Evolutionary conservation across 2,888 invertebrate species (phyloP).

Genomic region (Diaprepes abbreviatus): DNA sequence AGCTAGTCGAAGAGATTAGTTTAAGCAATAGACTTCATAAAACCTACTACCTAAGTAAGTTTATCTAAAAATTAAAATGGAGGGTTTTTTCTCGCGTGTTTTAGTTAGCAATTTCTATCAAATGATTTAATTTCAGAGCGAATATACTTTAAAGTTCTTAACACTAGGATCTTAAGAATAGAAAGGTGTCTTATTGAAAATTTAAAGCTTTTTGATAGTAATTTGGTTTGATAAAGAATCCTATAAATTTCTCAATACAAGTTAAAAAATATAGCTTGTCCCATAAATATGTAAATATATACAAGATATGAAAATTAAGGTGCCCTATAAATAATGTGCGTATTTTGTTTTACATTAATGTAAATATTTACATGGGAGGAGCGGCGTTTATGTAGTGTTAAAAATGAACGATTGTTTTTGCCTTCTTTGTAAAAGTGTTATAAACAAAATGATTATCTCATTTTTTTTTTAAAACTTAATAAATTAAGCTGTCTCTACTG

Average conservation of each 20-base stretch:
- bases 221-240: slow-evolving; percentile 15
- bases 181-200: slow-evolving; percentile 12
- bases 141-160: too few species aligned
- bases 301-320: slow-evolving; percentile 33
- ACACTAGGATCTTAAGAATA: too few species aligned
- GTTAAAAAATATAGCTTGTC: slow-evolving; percentile 31
- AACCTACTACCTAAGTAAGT: too few species aligned
- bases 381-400: slow-evolving; percentile 35
- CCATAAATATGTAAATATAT: slow-evolving; percentile 30
- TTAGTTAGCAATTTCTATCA: too few species aligned
- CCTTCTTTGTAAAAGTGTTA: neutral
- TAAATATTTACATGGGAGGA: slow-evolving; percentile 42
- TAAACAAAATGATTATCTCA: too few species aligned
- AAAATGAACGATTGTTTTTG: neutral
- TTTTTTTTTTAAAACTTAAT: too few species aligned
- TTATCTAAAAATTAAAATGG: too few species aligned
- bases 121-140: too few species aligned
- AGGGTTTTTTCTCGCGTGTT: too few species aligned
- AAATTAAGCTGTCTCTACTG: too few species aligned
- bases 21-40: too few species aligned
- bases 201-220: slow-evolving; percentile 25
- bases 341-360: slow-evolving; percentile 19
- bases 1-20: too few species aligned
- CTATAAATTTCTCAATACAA: slow-evolving; percentile 8
- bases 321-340: slow-evolving; percentile 42